Evolutionary conservation across 2,113 vertebrate species (phyloP).

Genomic region (Pterocles gutturalis): DNA sequence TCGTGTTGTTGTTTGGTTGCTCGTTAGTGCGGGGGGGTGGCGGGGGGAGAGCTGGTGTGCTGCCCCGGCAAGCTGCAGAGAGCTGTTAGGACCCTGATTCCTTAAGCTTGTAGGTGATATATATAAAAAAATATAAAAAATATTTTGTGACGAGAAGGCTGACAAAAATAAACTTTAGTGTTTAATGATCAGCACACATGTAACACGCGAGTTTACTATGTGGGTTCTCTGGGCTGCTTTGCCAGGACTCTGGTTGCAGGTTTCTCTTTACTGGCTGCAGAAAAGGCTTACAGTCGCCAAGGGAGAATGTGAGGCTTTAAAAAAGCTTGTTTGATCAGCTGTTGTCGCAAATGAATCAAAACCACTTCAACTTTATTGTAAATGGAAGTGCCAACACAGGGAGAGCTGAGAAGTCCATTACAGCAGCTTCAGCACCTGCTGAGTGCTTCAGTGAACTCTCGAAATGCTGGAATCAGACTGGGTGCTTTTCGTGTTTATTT

Average conservation of each 20-base stretch:
- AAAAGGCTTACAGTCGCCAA: background rate
- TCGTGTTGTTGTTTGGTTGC: background rate
- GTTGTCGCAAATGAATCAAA: background rate
- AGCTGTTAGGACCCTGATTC: background rate
- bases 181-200: background rate
- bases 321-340: background rate
- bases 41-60: background rate
- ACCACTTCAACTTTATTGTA: background rate
- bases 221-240: background rate
- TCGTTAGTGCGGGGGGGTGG: background rate
- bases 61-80: background rate
- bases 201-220: accelerated
- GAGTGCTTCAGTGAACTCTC: background rate
- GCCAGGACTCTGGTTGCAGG: background rate
- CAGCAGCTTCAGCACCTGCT: background rate
- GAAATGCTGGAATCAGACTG: background rate
- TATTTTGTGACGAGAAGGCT: background rate
- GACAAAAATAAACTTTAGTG: background rate
- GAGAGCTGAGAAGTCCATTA: background rate
- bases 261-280: background rate
- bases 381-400: background rate
- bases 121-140: background rate
- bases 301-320: background rate
- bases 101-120: background rate
- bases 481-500: background rate